These are phyloP conservation scores for Apodemia duryi DNA, from an alignment of 2,888 invertebrate genomes.

Conservation along the genomic window DNA sequence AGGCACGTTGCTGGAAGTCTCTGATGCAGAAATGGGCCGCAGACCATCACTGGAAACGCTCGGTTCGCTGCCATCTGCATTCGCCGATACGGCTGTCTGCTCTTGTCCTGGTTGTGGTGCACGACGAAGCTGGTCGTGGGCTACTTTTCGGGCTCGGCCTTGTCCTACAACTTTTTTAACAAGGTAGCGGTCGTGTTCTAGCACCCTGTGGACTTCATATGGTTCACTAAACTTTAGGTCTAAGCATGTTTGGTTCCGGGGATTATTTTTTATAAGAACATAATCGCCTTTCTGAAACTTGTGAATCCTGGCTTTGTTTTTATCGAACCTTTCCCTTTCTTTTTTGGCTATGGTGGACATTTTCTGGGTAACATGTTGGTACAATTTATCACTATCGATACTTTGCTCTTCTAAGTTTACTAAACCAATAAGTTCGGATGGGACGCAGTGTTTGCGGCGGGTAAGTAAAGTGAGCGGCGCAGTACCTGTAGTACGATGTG, in stretches of 20 bases:
- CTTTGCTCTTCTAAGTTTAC: too few species aligned
- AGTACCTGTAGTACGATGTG: slow-evolving; percentile 28
- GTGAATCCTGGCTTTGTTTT: slow-evolving; percentile 22
- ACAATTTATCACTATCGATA: slow-evolving; percentile 25
- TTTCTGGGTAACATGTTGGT: slow-evolving; percentile 28
- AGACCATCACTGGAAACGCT: too few species aligned
- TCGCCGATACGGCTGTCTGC: slow-evolving; percentile 27
- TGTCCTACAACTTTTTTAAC: slow-evolving; percentile 28
- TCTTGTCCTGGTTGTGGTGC: slow-evolving; percentile 29
- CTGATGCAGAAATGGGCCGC: too few species aligned
- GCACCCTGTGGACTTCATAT: slow-evolving; percentile 26
- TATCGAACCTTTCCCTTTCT: slow-evolving; percentile 29
- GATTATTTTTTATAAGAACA: slow-evolving; percentile 31
- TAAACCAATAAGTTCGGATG: slow-evolving; percentile 27
- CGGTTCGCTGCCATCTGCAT: not conserved
- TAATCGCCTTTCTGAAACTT: slow-evolving; percentile 28
- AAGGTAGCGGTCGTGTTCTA: slow-evolving; percentile 32
- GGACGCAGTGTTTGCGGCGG: slow-evolving; percentile 27
- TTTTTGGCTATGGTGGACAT: slow-evolving; percentile 22
- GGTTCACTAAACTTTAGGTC: slow-evolving; percentile 31
- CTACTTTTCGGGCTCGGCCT: slow-evolving; percentile 31
- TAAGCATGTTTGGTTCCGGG: slow-evolving; percentile 30
- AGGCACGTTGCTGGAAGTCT: too few species aligned
- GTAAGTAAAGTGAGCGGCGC: slow-evolving; percentile 32
- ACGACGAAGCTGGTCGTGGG: slow-evolving; percentile 31